A percentile compares a stretch with the other conserved stretches of the same genome.
Evolutionary conservation across 2,113 vertebrate species (phyloP).

Genomic region (Dendrocopos noguchii): DNA sequence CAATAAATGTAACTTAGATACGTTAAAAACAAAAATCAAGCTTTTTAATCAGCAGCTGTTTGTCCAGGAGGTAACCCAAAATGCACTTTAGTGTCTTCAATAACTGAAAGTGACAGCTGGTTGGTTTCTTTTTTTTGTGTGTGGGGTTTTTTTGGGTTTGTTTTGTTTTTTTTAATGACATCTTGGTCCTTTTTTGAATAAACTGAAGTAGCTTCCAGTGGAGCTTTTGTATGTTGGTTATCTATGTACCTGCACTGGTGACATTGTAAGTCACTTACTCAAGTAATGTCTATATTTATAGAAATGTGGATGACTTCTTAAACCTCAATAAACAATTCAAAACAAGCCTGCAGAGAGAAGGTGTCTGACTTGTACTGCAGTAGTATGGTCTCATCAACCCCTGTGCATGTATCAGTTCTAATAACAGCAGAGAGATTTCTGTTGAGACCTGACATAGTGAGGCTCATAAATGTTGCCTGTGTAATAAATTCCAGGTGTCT

Average conservation of each 20-base stretch:
- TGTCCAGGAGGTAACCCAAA: constrained; percentile 71
- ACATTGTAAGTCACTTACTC: constrained; percentile 76
- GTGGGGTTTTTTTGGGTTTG: background rate
- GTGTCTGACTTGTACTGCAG: constrained; percentile 57
- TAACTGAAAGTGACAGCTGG: constrained; percentile 69
- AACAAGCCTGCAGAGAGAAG: constrained; percentile 66
- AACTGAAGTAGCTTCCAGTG: constrained; percentile 75
- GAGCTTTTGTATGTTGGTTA: constrained; percentile 76
- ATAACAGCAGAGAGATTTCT: background rate
- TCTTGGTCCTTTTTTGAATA: constrained; percentile 72
- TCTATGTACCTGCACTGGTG: constrained; percentile 79
- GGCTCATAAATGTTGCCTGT: background rate
- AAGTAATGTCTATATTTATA: constrained; percentile 83
- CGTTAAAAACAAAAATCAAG: background rate
- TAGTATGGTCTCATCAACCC: background rate
- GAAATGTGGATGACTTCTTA: constrained; percentile 77
- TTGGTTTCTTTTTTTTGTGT: background rate
- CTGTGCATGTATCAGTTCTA: background rate
- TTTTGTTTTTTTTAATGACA: constrained; percentile 13
- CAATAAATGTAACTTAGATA: constrained; percentile 34
- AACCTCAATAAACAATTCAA: constrained; percentile 78
- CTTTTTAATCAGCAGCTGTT: constrained; percentile 70
- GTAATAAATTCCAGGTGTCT: constrained; percentile 1
- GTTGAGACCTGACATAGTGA: background rate
- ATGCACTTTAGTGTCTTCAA: constrained; percentile 75